Evolutionary conservation across 1,140 invertebrate genomes (phyloP), one percentile per base, ranked within the genome.

Genomic region (Ips nitidus): DNA sequence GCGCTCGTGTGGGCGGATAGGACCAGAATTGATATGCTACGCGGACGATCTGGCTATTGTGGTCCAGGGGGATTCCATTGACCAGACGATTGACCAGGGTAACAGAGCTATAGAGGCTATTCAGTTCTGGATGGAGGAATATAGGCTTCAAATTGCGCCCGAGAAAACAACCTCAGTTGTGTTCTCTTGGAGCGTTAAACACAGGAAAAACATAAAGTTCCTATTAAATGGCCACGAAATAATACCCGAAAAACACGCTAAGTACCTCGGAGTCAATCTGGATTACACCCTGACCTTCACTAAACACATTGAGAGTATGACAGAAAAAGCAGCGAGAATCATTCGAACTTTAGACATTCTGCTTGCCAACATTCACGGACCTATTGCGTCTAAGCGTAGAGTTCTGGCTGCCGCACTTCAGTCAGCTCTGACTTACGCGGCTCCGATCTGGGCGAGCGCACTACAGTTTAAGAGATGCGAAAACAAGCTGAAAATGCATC

Each of bases 91-190:
- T 22, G 5, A 8, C 5, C 4, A 37, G 59, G 59, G 59, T 45
- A 45, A 61, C n/a, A 37, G 22, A 8, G 59, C 59, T 22, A 22
- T 61, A 1, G 4, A 37, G 4, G 37, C 4, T 22, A 50, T 50
- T 36, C n/a, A 45, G 4, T 5, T 8, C 5, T 71, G 69, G 62
- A 71, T 71, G 63, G 22, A 5, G 38, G 38, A 37, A 40, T 1
- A 60, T 43, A n/a, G 38, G 47, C 56, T 71, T 4, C 43, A 66
- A 2, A 2, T 71, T n/a, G 69, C 69, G 3, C 53, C 63, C 3
- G 53, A 66, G 39, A 71, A 71, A 36, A 56, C 68, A 4, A 50
- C 37, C 5, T 2, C 37, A 6, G 8, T 63, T 1, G 41, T 53
- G n/a, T 7, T 52, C 3, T 36, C 8, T 7, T 4, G 61, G 50